Percentiles rank a stretch among this genome's conserved stretches.
phyloP scores from a whole-genome alignment of 2,888 invertebrate species.

The Drosophila conformis region DNA sequence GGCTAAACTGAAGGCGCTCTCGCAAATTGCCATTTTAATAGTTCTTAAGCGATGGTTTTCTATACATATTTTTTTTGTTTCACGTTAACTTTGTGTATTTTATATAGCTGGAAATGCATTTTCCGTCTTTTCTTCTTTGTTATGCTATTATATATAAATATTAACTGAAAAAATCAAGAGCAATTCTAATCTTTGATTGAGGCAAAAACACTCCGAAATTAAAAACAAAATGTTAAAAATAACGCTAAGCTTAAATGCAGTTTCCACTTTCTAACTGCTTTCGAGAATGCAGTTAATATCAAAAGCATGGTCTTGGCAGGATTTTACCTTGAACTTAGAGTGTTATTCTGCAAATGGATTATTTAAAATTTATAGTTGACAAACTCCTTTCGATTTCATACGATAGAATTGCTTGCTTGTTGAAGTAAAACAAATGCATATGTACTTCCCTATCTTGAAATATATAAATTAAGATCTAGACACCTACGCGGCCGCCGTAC shows the following conservation, averaged over 20 bases:
- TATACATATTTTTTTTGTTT: conserved; percentile 37
- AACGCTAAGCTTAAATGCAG: neutral
- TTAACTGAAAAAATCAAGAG: conserved; percentile 41
- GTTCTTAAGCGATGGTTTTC: conserved; percentile 39
- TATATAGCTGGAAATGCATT: conserved; percentile 58
- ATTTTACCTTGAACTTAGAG: conserved; percentile 40
- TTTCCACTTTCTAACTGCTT: conserved; percentile 15
- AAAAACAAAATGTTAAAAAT: neutral
- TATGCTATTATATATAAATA: conserved; percentile 56
- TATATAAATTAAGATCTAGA: conserved; percentile 55
- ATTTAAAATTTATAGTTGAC: conserved; percentile 41
- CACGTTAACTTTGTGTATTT: conserved; percentile 61
- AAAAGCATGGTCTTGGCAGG: conserved; percentile 18
- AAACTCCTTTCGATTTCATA: conserved; percentile 59
- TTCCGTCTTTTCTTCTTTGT: conserved; percentile 54
- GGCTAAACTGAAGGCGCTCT: conserved; percentile 27
- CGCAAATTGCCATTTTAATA: conserved; percentile 68
- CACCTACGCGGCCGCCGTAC: conserved; percentile 50
- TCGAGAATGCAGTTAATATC: neutral
- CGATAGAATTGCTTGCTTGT: conserved; percentile 13
- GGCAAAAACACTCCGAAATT: neutral
- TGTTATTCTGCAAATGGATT: neutral
- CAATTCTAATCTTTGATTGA: neutral
- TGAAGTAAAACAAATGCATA: conserved; percentile 17
- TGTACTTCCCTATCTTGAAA: conserved; percentile 53